Percentiles rank a stretch among this genome's conserved stretches.
Conservation (phyloP, 2,888 invertebrate genomes). For the Amblyjoppa fuscipennis region DNA sequence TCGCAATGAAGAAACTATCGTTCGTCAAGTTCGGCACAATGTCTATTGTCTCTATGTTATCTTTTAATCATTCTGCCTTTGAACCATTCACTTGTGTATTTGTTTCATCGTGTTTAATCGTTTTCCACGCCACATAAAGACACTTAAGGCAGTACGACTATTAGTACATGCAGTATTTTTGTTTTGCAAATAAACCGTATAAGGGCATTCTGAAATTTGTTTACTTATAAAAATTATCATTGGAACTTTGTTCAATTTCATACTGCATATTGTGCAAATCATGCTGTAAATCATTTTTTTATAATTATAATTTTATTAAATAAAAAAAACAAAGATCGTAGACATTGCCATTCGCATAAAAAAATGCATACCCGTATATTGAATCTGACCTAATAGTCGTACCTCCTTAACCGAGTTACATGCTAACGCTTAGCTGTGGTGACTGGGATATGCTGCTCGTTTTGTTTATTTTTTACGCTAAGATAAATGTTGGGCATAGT, state of each 20-base stretch:
- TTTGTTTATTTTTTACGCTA: conserved; percentile 16
- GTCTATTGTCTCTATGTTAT: conserved; percentile 24
- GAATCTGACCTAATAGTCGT: conserved; percentile 8
- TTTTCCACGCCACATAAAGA: conserved; percentile 8
- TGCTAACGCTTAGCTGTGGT: conserved; percentile 3
- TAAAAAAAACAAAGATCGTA: not conserved
- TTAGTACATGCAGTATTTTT: not conserved
- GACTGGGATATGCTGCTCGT: conserved; percentile 41
- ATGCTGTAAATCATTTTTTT: too few relatives aligned
- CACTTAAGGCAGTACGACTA: conserved; percentile 3
- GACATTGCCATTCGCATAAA: not conserved
- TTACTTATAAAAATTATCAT: too few relatives aligned
- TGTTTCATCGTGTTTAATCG: conserved; percentile 13
- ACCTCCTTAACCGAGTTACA: conserved; percentile 23
- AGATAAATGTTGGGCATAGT: conserved; percentile 14
- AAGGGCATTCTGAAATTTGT: too few relatives aligned
- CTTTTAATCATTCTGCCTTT: conserved; percentile 18
- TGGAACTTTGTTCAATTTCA: not conserved
- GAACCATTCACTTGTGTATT: not conserved
- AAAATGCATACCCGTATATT: not conserved
- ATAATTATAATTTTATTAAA: not conserved
- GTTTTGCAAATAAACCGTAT: too few relatives aligned
- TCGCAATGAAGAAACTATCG: conserved; percentile 21
- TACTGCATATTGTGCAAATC: not conserved
- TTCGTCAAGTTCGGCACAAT: conserved; percentile 47